phyloP scores from a whole-genome alignment of 2,888 invertebrate genomes.

The Drosophila cracens region DNA sequence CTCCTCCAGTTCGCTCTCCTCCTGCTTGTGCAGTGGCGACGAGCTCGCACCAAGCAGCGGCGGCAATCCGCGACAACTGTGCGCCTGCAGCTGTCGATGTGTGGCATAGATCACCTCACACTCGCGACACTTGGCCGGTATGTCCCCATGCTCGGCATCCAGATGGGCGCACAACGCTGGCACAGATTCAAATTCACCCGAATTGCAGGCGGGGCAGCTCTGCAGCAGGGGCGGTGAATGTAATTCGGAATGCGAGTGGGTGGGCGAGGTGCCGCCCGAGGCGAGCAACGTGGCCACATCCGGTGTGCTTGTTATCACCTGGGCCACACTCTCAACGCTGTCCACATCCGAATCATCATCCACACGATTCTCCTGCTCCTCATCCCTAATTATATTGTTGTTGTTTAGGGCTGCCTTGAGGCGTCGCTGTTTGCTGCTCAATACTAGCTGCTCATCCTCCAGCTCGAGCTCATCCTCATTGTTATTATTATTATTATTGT shows the following conservation, averaged over 20 bases:
- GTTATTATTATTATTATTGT: conserved; percentile 82
- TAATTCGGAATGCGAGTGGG: conserved; percentile 24
- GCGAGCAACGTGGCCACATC: conserved; percentile 70
- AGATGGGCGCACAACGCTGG: conserved; percentile 88
- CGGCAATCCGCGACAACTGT: conserved; percentile 78
- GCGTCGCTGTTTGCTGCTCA: conserved; percentile 72
- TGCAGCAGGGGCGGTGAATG: conserved; percentile 52
- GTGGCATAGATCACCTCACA: conserved; percentile 91
- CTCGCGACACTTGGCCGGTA: conserved; percentile 89
- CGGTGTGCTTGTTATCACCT: conserved; percentile 66
- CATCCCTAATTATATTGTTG: conserved; percentile 69
- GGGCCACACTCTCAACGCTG: conserved; percentile 40
- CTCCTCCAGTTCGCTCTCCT: conserved; percentile 40
- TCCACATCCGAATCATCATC: conserved; percentile 12
- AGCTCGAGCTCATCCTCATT: conserved; percentile 58
- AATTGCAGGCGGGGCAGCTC: conserved; percentile 88
- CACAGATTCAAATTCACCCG: conserved; percentile 87
- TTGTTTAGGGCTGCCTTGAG: conserved; percentile 83
- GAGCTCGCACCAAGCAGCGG: conserved; percentile 60
- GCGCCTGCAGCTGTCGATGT: conserved; percentile 89
- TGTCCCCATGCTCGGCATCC: conserved; percentile 88
- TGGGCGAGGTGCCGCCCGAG: conserved; percentile 26
- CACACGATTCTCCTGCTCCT: conserved; percentile 11
- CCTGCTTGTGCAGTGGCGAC: conserved; percentile 57
- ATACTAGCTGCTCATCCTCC: conserved; percentile 2